phyloP scores from a whole-genome alignment of 2,113 vertebrate genomes.

The Arothron firmamentum region DNA sequence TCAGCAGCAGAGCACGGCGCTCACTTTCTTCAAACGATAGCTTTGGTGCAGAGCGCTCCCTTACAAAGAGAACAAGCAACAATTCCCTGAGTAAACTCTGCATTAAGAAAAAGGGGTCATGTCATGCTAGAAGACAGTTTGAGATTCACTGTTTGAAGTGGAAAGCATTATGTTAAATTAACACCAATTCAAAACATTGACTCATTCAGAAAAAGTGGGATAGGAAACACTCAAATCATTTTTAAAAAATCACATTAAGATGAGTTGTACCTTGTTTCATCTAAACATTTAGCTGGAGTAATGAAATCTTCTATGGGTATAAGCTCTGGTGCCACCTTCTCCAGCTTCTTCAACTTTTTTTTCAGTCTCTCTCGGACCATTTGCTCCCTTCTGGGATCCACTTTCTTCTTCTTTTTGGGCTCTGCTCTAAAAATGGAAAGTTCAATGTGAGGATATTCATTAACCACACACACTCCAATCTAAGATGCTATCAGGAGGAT shows the following conservation, averaged over 20 bases:
- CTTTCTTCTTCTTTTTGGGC: conserved; percentile 90
- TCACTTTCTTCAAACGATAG: conserved; percentile 82
- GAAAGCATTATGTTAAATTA: no score
- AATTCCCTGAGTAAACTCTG: background rate
- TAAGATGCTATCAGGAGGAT: background rate
- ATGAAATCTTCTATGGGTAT: conserved; percentile 92
- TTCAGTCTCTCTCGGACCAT: conserved; percentile 83
- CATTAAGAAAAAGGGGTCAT: conserved; percentile 1
- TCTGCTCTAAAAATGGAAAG: conserved; percentile 77
- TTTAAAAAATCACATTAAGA: background rate
- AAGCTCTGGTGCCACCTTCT: conserved; percentile 84
- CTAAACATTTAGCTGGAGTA: conserved; percentile 74
- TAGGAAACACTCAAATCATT: background rate
- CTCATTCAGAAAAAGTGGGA: background rate
- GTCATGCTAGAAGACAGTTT: background rate
- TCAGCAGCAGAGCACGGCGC: conserved; percentile 81
- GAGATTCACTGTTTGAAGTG: background rate
- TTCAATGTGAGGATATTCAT: background rate
- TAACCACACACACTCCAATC: background rate
- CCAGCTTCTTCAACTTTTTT: conserved; percentile 86
- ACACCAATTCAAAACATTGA: conserved; percentile 2
- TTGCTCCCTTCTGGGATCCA: conserved; percentile 83
- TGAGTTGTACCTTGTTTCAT: conserved; percentile 77
- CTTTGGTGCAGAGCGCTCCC: conserved; percentile 68
- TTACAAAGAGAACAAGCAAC: conserved; percentile 49